A percentile compares a stretch with the other conserved stretches of the same genome.
phyloP scores from a whole-genome alignment of 2,113 vertebrate species.

The Penelope pileata region DNA sequence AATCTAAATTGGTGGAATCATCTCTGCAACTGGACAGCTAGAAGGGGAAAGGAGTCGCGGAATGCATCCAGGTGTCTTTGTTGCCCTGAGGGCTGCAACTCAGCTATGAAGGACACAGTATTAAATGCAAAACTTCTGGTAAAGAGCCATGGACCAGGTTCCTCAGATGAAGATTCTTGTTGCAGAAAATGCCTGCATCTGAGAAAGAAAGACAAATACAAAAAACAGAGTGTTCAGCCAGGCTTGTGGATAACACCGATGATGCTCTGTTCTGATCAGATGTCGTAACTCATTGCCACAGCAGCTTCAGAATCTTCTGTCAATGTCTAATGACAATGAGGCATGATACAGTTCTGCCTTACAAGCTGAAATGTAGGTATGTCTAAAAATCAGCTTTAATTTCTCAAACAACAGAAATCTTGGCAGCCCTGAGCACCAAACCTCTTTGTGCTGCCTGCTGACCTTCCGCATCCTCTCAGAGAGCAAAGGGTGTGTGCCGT shows the following conservation, averaged over 20 bases:
- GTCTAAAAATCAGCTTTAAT: background rate
- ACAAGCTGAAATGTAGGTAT: background rate
- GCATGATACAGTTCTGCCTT: background rate
- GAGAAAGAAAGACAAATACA: background rate
- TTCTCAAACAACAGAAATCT: background rate
- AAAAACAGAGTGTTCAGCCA: background rate
- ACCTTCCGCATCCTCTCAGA: background rate
- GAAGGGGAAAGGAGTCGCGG: background rate
- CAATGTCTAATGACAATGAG: background rate
- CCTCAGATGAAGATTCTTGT: background rate
- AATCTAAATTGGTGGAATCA: background rate
- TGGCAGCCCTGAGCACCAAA: background rate
- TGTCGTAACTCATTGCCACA: background rate
- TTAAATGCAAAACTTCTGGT: background rate
- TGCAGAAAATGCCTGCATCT: background rate
- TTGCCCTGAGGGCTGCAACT: background rate
- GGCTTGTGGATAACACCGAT: background rate
- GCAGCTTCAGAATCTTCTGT: rapidly evolving
- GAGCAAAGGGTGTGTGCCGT: background rate
- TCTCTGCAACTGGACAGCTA: background rate
- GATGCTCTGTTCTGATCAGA: background rate
- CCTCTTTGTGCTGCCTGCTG: background rate
- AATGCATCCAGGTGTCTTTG: background rate
- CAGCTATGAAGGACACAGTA: background rate
- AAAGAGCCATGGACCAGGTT: background rate